phyloP scores from a whole-genome alignment of 2,888 invertebrate species.

The Acholoe squamosa region DNA sequence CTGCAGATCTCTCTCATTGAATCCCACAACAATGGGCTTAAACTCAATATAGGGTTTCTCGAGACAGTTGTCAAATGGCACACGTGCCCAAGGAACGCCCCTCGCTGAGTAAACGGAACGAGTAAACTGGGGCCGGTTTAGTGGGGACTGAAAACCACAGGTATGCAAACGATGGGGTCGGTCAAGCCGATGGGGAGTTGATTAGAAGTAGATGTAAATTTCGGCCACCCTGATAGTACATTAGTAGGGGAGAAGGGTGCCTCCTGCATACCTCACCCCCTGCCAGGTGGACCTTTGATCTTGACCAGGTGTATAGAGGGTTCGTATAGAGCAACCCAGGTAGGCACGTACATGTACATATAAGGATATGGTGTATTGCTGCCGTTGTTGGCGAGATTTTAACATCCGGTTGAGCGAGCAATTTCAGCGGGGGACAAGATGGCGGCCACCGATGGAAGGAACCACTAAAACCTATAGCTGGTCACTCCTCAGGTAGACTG shows the following conservation, averaged over 20 bases:
- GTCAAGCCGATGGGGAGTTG: not conserved
- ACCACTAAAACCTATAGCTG: too few species aligned
- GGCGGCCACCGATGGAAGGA: too few species aligned
- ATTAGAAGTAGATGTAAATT: slow-evolving; percentile 17
- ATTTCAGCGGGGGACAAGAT: too few species aligned
- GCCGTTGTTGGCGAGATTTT: too few species aligned
- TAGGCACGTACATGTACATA: too few species aligned
- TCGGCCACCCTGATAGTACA: not conserved
- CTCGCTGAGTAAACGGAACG: slow-evolving; percentile 18
- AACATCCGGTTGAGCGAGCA: too few species aligned
- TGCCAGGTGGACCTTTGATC: not conserved
- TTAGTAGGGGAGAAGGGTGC: not conserved
- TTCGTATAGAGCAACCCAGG: not conserved
- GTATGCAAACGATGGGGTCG: slow-evolving; percentile 19
- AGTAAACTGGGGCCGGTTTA: not conserved
- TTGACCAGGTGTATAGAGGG: not conserved
- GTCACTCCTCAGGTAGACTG: too few species aligned
- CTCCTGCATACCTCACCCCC: not conserved
- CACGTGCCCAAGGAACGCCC: not conserved
- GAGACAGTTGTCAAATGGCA: not conserved
- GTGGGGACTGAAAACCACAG: not conserved
- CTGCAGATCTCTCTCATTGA: not conserved
- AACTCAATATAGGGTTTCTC: not conserved
- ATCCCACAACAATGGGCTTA: not conserved
- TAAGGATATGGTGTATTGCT: too few species aligned